Conservation (phyloP, 35 echinoderm and acorn worm species). For the Heliocidaris tuberculata region DNA sequence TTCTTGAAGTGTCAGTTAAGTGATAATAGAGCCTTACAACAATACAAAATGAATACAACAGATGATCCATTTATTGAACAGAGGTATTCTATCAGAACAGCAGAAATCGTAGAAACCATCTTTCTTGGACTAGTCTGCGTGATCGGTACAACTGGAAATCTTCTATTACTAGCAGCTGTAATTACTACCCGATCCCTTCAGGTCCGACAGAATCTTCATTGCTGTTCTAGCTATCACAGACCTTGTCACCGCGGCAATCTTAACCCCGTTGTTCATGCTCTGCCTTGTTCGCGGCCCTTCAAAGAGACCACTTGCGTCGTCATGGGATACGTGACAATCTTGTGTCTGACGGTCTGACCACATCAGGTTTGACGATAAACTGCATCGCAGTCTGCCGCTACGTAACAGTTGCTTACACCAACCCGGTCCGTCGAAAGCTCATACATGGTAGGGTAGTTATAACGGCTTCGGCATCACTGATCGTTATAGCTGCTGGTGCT, state of each 20-base stretch:
- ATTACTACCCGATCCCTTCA: conserved; percentile 58
- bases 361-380: conserved; percentile 54
- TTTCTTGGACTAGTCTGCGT: conserved; percentile 51
- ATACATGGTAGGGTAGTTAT: conserved; percentile 9
- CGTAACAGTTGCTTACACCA: conserved; percentile 58
- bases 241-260: conserved; percentile 29
- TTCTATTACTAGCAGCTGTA: conserved; percentile 60
- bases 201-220: conserved; percentile 62
- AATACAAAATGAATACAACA: not conserved
- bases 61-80: not conserved
- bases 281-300: conserved; percentile 55
- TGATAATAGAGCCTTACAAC: not conserved
- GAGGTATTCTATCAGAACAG: not conserved
- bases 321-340: conserved; percentile 56
- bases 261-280: conserved; percentile 50
- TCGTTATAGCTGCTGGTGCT: not conserved
- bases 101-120: conserved; percentile 47
- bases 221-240: conserved; percentile 53
- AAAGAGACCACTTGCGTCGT: conserved; percentile 20
- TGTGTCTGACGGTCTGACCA: conserved; percentile 44
- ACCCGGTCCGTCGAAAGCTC: conserved; percentile 29
- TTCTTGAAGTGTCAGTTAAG: not conserved
- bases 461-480: not conserved
- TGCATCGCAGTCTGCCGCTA: conserved; percentile 58
- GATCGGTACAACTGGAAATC: conserved; percentile 59